These are phyloP conservation scores for Watsonalla cultraria DNA, from an alignment of 2,888 invertebrate genomes.

Conservation along the genomic window DNA sequence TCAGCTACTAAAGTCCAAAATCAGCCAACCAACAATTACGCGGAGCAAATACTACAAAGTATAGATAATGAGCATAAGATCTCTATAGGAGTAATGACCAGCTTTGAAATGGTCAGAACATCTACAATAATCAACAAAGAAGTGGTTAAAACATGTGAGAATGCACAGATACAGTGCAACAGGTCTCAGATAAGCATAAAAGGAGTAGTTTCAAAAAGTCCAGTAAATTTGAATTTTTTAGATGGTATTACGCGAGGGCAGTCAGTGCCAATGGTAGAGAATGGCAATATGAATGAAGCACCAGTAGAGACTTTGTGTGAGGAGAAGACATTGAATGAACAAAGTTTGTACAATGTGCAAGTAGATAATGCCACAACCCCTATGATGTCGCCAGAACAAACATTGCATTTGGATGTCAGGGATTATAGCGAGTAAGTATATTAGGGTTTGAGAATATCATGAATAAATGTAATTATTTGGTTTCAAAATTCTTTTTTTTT, in stretches of 20 bases:
- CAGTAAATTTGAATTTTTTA: conserved; percentile 58
- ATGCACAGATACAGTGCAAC: conserved; percentile 65
- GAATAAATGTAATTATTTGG: not conserved
- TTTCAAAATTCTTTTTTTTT: conserved; percentile 16
- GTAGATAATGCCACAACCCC: conserved; percentile 70
- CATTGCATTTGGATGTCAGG: conserved; percentile 64
- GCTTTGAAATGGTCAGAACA: conserved; percentile 80
- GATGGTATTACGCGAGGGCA: conserved; percentile 57
- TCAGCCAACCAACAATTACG: conserved; percentile 38
- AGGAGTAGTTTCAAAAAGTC: conserved; percentile 49
- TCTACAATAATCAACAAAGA: conserved; percentile 70
- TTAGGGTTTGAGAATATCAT: not conserved
- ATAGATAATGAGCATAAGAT: conserved; percentile 73
- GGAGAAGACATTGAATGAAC: conserved; percentile 66
- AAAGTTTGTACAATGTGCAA: conserved; percentile 67
- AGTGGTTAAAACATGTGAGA: conserved; percentile 45
- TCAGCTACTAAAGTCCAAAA: conserved; percentile 34
- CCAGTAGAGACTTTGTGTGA: conserved; percentile 34
- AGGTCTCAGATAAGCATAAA: conserved; percentile 66
- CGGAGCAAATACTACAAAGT: conserved; percentile 50
- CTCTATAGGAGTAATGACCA: conserved; percentile 85
- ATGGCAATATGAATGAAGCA: conserved; percentile 7
- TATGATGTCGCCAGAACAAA: conserved; percentile 66
- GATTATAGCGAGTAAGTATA: conserved; percentile 70
- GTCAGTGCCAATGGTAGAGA: conserved; percentile 14